Percentiles rank a stretch among this genome's conserved stretches.
These are phyloP conservation scores for Drosophila merina DNA, from an alignment of 2,888 invertebrate species.

Conservation along the genomic window DNA sequence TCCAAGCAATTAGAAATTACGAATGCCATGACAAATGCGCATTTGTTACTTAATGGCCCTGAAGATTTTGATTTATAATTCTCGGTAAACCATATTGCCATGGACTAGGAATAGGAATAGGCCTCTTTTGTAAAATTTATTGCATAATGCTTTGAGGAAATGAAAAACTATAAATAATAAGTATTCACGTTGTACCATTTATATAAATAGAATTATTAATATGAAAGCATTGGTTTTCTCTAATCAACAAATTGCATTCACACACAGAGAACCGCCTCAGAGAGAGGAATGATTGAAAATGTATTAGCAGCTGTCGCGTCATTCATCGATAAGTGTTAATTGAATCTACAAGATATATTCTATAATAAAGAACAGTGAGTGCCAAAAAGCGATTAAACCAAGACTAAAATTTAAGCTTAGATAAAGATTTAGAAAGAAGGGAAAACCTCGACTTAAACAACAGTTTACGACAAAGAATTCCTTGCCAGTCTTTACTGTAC, in stretches of 20 bases:
- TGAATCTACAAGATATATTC: conserved; percentile 10
- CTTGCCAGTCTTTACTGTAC: conserved; percentile 4
- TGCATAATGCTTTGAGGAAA: conserved; percentile 15
- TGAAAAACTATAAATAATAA: background rate
- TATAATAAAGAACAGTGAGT: background rate
- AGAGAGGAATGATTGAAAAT: conserved; percentile 29
- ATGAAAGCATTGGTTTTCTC: conserved; percentile 15
- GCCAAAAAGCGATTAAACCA: background rate
- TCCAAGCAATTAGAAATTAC: conserved; percentile 39
- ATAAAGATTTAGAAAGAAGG: too few species aligned
- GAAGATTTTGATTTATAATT: conserved; percentile 15
- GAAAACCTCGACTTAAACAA: too few species aligned
- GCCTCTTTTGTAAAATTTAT: conserved; percentile 6
- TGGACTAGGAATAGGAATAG: background rate
- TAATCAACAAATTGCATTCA: conserved; percentile 28
- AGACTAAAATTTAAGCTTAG: background rate
- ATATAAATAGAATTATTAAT: conserved; percentile 37
- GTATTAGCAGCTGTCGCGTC: conserved; percentile 33
- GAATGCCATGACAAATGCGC: conserved; percentile 48
- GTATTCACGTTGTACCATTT: too few species aligned
- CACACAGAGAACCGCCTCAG: background rate
- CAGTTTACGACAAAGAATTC: too few species aligned
- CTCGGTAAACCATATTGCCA: background rate
- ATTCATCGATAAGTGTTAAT: conserved; percentile 24
- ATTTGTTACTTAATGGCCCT: conserved; percentile 39